Percentiles rank a stretch among this genome's conserved stretches.
Conservation (phyloP, 1,140 invertebrate species). For the Mycetomoellerius zeteki region DNA sequence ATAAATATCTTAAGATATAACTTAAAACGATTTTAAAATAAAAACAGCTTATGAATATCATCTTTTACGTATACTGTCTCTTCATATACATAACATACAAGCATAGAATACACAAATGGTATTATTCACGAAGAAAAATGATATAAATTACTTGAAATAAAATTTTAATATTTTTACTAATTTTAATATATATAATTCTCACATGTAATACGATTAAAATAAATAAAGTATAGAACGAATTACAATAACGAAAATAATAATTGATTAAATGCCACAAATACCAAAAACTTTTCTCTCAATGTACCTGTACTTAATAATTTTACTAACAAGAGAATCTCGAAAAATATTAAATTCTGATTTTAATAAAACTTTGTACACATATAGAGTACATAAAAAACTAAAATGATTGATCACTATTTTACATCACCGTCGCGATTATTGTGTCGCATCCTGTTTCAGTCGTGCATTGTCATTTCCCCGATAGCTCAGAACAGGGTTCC, state of each 20-base stretch:
- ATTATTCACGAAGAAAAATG: background rate
- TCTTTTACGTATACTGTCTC: background rate
- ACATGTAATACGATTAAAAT: background rate
- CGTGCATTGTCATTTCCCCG: constrained; percentile 74
- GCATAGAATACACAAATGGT: no score
- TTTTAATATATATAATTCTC: background rate
- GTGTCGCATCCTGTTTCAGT: constrained; percentile 71
- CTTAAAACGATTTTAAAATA: no score
- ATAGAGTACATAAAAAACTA: background rate
- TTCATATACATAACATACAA: background rate
- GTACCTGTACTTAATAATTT: no score
- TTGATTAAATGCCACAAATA: background rate
- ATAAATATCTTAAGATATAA: no score
- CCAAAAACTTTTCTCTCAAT: no score
- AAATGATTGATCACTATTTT: constrained; percentile 49
- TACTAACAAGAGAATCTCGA: no score
- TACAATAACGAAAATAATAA: background rate
- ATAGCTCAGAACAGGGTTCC: constrained; percentile 22
- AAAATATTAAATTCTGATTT: no score
- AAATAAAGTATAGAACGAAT: background rate
- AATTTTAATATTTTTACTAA: background rate
- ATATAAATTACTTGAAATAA: background rate
- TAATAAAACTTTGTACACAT: no score
- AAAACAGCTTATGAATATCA: no score
- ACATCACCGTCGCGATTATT: constrained; percentile 53